Evolutionary conservation across 2,113 vertebrate species (phyloP).

Genomic region (Bambusicola thoracicus): DNA sequence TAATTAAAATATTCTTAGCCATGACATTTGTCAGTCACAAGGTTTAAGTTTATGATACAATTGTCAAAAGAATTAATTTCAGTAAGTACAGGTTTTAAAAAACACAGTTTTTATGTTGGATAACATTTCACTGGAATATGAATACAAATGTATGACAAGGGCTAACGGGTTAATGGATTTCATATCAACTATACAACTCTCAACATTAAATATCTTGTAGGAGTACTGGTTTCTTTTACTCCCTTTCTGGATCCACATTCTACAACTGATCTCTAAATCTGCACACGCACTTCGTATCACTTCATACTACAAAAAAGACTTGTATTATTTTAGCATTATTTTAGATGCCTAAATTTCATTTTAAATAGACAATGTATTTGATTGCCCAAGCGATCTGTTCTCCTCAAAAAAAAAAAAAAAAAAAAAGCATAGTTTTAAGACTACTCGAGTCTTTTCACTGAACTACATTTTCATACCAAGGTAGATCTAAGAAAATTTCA

Average conservation of each 20-base stretch:
- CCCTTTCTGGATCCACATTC: background rate
- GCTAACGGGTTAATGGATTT: background rate
- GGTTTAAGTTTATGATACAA: background rate
- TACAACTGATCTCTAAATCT: background rate
- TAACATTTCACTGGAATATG: fast-evolving
- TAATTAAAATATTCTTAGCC: background rate
- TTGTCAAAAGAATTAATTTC: background rate
- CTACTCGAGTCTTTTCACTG: background rate
- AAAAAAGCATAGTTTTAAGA: fast-evolving
- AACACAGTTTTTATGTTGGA: fast-evolving
- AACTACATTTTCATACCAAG: background rate
- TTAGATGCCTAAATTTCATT: background rate
- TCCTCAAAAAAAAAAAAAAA: background rate
- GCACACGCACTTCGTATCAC: background rate
- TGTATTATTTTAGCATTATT: background rate
- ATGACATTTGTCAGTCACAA: background rate
- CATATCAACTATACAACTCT: background rate
- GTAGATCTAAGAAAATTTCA: background rate
- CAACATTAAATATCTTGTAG: background rate
- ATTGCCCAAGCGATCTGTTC: background rate
- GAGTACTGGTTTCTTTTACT: background rate
- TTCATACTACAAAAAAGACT: background rate
- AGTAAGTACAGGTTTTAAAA: background rate
- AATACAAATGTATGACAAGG: background rate
- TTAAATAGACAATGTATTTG: background rate